These are phyloP conservation scores for Corythornis madagascariensis DNA, from an alignment of 2,113 vertebrate genomes.

Conservation along the genomic window DNA sequence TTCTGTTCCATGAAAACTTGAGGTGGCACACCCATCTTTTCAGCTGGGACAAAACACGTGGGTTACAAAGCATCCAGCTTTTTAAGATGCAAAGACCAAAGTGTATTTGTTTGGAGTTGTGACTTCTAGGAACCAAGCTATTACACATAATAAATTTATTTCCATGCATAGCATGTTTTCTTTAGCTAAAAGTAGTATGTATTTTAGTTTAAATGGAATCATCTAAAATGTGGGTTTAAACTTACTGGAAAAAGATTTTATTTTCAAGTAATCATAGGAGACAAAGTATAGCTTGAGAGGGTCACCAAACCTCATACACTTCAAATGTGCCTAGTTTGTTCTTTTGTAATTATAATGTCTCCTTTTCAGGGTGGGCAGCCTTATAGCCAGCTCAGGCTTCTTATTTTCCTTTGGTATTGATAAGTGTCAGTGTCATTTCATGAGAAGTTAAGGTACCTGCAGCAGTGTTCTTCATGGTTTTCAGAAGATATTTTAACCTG, in stretches of 20 bases:
- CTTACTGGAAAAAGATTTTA: background rate
- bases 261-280: conserved; percentile 8
- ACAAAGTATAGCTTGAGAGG: background rate
- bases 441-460: background rate
- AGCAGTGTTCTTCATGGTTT: background rate
- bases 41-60: background rate
- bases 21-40: background rate
- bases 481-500: background rate
- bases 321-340: background rate
- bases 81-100: background rate
- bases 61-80: background rate
- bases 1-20: background rate
- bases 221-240: conserved; percentile 16
- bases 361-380: background rate
- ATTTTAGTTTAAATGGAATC: background rate
- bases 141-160: background rate
- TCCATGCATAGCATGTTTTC: background rate
- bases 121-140: background rate
- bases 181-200: background rate
- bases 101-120: background rate
- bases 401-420: background rate
- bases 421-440: background rate
- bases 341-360: background rate
- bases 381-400: background rate
- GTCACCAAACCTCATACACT: background rate